Base-by-base conservation (phyloP, 2,888 invertebrate species). In the Drosophila multiciliata region DNA sequence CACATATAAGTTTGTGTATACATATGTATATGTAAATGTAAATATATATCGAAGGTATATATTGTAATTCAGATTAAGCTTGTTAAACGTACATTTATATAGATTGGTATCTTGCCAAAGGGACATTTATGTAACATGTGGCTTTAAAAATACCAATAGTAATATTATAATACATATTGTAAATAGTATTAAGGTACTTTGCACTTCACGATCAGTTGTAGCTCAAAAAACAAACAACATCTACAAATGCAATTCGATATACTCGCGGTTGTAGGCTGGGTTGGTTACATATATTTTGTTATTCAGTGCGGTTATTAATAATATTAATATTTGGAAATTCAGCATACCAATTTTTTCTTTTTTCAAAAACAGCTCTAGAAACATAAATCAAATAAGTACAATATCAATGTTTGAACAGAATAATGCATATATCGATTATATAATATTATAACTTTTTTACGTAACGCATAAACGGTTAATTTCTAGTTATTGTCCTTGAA, bases 401-500 rank as follows among this genome's bases (percentile, higher is more conserved):
- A 70, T 66, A 74, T 68, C 58, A 76, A 81, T 81, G 76, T 77
- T 53, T 50, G 66, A 88, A 88, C 73, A 80, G 50, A 79, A 79
- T 57, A 32, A 72, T 71, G 75, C 64, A 66, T 66, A 66, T 64
- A 68, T 76, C 66, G 75, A 85, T 53, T 61, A 57, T 60, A 40
- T 75, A 33, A 67, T 80, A 61, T 48, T 53, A 53, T 62, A 32
- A 35, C 50, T 62, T 67, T 60, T 49, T 67, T 80, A 72, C 49
- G 42, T 64, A 80, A 89, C 80, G 68, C 67, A 48, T 70, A 64
- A 87, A 82, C 75, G 77, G 78, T 80, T 78, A 78, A 80, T 84
- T 89, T 79, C 91, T 90, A 90, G 75, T 90, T 90, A 89, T 91
- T 91, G 88, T 90, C 87, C 75, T 84, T 80, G n/a, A 66, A 79